A percentile compares a stretch with the other conserved stretches of the same genome.
Evolutionary conservation across 2,113 vertebrate species (phyloP).

Genomic region (Eretmochelys imbricata): DNA sequence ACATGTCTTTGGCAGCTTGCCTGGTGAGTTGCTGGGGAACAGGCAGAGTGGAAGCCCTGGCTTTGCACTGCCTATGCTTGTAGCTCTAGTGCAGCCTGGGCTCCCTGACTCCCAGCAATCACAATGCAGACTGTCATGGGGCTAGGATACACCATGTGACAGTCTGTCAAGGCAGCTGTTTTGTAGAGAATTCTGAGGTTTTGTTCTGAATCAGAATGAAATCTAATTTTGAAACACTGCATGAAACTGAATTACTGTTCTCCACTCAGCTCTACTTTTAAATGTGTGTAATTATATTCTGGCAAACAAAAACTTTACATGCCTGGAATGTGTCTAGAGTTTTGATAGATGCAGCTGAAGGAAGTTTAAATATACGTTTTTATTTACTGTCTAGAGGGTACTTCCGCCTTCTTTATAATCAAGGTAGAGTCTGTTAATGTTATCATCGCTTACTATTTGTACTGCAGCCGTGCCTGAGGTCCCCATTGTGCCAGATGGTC

Average conservation of each 20-base stretch:
- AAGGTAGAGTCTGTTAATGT: background rate
- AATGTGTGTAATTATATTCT: background rate
- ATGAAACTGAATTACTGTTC: background rate
- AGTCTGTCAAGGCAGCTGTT: background rate
- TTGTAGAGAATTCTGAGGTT: background rate
- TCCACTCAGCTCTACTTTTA: background rate
- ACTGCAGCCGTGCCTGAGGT: background rate
- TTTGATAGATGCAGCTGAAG: background rate
- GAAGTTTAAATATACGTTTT: background rate
- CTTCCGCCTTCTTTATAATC: background rate
- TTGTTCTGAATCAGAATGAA: background rate
- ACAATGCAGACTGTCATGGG: background rate
- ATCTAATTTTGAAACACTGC: background rate
- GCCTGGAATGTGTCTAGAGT: fast-evolving
- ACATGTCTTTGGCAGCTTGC: background rate
- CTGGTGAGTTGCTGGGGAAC: background rate
- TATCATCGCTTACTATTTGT: background rate
- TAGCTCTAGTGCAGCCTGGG: background rate
- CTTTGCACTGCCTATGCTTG: background rate
- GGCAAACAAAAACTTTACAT: background rate
- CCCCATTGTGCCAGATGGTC: fast-evolving
- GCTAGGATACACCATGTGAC: background rate
- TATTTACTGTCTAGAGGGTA: background rate
- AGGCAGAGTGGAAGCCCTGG: background rate
- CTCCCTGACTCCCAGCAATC: background rate